Evolutionary conservation across 2,113 vertebrate genomes (phyloP), one percentile per base, ranked within the genome.

Genomic region (Mus spicilegus): DNA sequence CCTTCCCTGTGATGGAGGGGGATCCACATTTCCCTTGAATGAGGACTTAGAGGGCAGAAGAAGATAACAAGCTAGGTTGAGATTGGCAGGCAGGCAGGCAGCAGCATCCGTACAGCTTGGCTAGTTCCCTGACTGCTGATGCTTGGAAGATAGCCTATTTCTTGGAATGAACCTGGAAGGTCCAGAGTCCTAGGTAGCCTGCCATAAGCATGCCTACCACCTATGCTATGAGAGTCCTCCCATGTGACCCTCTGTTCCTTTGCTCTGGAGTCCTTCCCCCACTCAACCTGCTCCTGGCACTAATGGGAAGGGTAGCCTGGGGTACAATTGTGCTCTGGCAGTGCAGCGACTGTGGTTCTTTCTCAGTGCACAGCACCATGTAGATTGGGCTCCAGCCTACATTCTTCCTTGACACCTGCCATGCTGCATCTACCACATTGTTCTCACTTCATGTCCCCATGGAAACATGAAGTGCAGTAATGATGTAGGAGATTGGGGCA

Each of bases 261-360:
- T 82, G 65, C 58, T 58, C 8, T 69, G 19, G 46, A 51, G 14
- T 11, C 75, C 13, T 33, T 46, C 54, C 22, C 14, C 14, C 0
- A n/a, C 3, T 69, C 26, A 69, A 1, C 1, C 2, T 70, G 63
- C 51, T 88, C 89, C 87, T 36, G 24, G 19, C 51, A 3, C 28
- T 7, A 61, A 11, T 36, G 28, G 82, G 89, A 39, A 70, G 19
- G 16, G 17, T n/a, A 33, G 54, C 69, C 70, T 36, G 7, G 80
- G 28, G 8, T 20, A 1, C 0, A 49, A 80, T 4, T 0, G 14
- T 33, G 77, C 46, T 20, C 0, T 5, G 17, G 28, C 70, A 30
- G 0, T 3, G 0, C 16, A 19, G 11, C 17, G 12, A 58, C 10
- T 46, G 19, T 11, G 63, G 10, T 6, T 54, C 42, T 69, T 39